phyloP scores from a whole-genome alignment of 2,797 vertebrate species.

The Delichon dasypus region DNA sequence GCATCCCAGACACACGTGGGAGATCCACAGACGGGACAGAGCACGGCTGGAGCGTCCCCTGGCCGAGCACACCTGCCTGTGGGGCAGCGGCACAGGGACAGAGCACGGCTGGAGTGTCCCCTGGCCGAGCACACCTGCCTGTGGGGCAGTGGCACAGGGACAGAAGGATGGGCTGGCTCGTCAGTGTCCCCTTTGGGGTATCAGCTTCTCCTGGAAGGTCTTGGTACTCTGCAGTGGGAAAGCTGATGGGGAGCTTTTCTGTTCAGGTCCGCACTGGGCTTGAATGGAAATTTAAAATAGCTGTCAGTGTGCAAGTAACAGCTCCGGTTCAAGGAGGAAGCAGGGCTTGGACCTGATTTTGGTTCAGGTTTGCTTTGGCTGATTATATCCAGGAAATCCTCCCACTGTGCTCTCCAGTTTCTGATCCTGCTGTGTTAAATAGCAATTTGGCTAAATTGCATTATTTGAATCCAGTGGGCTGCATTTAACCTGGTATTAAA shows the following conservation, averaged over 20 bases:
- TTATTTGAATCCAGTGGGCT: constrained; percentile 11
- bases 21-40: background rate
- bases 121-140: background rate
- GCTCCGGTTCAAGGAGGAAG: background rate
- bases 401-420: constrained; percentile 2
- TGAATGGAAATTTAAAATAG: background rate
- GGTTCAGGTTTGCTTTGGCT: constrained; percentile 15
- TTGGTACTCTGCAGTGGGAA: background rate
- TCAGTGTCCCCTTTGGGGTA: background rate
- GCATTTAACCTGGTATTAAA: constrained; percentile 29
- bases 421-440: constrained; percentile 4
- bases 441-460: constrained; percentile 17
- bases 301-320: background rate
- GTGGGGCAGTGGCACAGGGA: background rate
- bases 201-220: background rate
- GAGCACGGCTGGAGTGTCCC: background rate
- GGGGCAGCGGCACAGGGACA: no score
- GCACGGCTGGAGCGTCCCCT: no score
- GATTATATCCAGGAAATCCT: constrained; percentile 24
- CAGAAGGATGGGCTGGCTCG: background rate
- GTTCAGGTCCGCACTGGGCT: background rate
- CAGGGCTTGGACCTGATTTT: background rate
- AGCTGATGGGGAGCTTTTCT: background rate
- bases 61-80: no score
- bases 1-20: fast-evolving